phyloP scores from a whole-genome alignment of 1,140 invertebrate genomes.

The Cheumatopsyche charites region DNA sequence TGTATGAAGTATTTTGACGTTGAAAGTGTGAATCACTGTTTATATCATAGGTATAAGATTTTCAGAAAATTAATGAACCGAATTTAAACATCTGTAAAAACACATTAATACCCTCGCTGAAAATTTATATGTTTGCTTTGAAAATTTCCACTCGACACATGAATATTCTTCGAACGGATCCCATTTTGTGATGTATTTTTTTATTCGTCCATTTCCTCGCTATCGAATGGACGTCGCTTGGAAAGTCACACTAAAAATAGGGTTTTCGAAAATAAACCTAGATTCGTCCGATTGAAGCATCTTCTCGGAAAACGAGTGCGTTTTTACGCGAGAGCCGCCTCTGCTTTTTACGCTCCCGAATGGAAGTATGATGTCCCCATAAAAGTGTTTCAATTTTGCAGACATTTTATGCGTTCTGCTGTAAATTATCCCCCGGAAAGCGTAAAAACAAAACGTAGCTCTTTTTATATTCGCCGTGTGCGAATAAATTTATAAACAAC shows the following conservation, averaged over 20 bases:
- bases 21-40: too few species aligned
- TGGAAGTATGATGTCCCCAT: constrained; percentile 33
- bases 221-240: neutral
- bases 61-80: too few species aligned
- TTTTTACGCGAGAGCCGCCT: constrained; percentile 1
- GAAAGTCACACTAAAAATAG: neutral
- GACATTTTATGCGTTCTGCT: constrained; percentile 30
- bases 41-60: too few species aligned
- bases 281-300: constrained; percentile 18
- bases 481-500: neutral
- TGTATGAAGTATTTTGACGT: too few species aligned
- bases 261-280: constrained; percentile 17
- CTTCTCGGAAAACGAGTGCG: constrained; percentile 14
- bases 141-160: too few species aligned
- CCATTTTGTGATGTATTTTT: too few species aligned
- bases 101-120: too few species aligned
- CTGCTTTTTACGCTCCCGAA: constrained; percentile 30
- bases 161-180: too few species aligned
- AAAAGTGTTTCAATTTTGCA: constrained; percentile 39
- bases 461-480: neutral
- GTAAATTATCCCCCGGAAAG: constrained; percentile 10
- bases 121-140: too few species aligned
- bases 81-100: too few species aligned
- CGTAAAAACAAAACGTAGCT: too few species aligned
- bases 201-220: neutral